Evolutionary conservation across 2,797 vertebrate species (phyloP).

Genomic region (Micromesistius poutassou): DNA sequence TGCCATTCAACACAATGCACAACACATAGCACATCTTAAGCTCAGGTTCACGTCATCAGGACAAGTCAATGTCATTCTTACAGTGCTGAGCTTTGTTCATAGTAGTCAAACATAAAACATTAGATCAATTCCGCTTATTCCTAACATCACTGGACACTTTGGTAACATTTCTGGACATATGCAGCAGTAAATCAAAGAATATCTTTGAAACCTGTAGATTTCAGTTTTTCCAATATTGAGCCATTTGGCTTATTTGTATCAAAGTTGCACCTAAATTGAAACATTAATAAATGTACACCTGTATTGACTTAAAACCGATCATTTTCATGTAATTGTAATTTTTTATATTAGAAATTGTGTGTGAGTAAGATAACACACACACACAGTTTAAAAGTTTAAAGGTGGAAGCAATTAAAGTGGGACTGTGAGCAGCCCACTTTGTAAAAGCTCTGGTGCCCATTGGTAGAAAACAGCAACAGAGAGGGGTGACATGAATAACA

Average conservation of each 20-base stretch:
- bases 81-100: conserved; percentile 26
- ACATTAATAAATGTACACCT: conserved; percentile 21
- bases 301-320: conserved; percentile 11
- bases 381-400: conserved; percentile 20
- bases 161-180: conserved; percentile 23
- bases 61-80: conserved; percentile 16
- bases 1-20: conserved; percentile 17
- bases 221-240: conserved; percentile 11
- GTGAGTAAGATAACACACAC: conserved; percentile 14
- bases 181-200: conserved; percentile 34
- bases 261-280: conserved; percentile 33
- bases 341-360: conserved; percentile 16
- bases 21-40: conserved; percentile 12
- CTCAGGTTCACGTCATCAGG: conserved; percentile 17
- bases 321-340: conserved; percentile 16
- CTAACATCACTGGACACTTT: conserved; percentile 11
- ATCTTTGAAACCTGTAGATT: neutral
- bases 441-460: neutral
- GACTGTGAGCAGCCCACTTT: neutral
- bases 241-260: conserved; percentile 31
- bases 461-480: conserved; percentile 3
- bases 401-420: neutral
- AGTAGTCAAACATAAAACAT: conserved; percentile 22
- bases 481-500: neutral
- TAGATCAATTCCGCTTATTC: conserved; percentile 25